A percentile compares a stretch with the other conserved stretches of the same genome.
Evolutionary conservation across 1,140 invertebrate species (phyloP).

Genomic region (Akabosia matsudoensis): DNA sequence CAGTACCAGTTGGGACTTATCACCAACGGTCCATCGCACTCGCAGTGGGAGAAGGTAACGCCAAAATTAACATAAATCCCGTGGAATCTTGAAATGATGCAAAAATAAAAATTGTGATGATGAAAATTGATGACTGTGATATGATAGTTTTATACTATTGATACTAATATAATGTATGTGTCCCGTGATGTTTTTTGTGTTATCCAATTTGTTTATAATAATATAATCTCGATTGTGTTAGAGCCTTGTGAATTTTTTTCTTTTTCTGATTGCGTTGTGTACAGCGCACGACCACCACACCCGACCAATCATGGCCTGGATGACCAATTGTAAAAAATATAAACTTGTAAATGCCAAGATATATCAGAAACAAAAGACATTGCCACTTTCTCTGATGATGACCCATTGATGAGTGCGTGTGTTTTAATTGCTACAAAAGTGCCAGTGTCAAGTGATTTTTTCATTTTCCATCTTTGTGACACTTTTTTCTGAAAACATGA

Average conservation of each 20-base stretch:
- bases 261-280: not conserved
- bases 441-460: slow-evolving; percentile 3
- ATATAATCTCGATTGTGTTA: not conserved
- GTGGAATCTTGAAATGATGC: not conserved
- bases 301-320: not conserved
- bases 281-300: not conserved
- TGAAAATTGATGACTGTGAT: not conserved
- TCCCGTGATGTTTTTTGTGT: not conserved
- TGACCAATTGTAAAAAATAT: not conserved
- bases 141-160: no score
- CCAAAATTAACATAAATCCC: slow-evolving; percentile 7
- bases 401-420: not conserved
- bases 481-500: no score
- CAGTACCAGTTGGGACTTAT: slow-evolving; percentile 70
- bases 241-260: not conserved
- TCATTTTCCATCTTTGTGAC: not conserved
- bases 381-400: no score
- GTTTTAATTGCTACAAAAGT: not conserved
- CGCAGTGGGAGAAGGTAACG: slow-evolving; percentile 79
- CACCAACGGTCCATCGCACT: slow-evolving; percentile 76
- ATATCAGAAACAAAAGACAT: no score
- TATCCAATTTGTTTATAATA: not conserved
- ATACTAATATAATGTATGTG: no score
- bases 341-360: no score
- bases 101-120: not conserved